phyloP scores from a whole-genome alignment of 1,140 invertebrate genomes.

The Aleiodes sp. region DNA sequence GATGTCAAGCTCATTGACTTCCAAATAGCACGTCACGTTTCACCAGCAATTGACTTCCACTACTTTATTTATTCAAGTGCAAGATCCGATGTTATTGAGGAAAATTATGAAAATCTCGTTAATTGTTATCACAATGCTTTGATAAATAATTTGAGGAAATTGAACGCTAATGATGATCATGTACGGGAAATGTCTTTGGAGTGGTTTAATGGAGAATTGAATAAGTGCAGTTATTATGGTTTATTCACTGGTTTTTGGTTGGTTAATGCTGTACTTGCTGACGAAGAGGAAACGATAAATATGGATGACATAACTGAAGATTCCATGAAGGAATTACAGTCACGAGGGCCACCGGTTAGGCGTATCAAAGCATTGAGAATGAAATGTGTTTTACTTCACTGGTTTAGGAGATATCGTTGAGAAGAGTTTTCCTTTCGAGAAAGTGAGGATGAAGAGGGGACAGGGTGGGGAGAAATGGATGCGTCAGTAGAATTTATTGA shows the following conservation, averaged over 20 bases:
- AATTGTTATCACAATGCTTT: conserved; percentile 49
- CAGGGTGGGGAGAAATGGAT: too few species aligned
- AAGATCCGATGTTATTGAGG: conserved; percentile 42
- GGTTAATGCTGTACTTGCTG: conserved; percentile 41
- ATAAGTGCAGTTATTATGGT: conserved; percentile 44
- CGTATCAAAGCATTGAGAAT: conserved; percentile 24
- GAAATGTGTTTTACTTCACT: conserved; percentile 30
- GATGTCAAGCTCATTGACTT: conserved; percentile 57
- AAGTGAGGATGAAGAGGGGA: too few species aligned
- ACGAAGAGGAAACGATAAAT: conserved; percentile 30
- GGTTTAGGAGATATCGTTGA: not conserved
- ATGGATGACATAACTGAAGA: conserved; percentile 24
- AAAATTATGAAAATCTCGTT: conserved; percentile 50
- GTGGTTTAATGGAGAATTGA: conserved; percentile 48
- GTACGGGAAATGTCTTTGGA: conserved; percentile 29
- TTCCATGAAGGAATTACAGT: not conserved
- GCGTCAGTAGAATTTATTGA: too few species aligned
- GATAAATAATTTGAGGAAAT: conserved; percentile 33
- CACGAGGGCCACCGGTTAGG: not conserved
- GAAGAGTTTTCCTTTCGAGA: too few species aligned
- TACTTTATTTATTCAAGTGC: conserved; percentile 58
- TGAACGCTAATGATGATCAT: conserved; percentile 26
- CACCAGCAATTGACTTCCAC: conserved; percentile 49
- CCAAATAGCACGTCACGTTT: conserved; percentile 52
- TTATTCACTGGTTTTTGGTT: conserved; percentile 46